Percentiles rank a stretch among this genome's conserved stretches.
Evolutionary conservation across 2,888 invertebrate species (phyloP).

Genomic region (Eurytoma californica): DNA sequence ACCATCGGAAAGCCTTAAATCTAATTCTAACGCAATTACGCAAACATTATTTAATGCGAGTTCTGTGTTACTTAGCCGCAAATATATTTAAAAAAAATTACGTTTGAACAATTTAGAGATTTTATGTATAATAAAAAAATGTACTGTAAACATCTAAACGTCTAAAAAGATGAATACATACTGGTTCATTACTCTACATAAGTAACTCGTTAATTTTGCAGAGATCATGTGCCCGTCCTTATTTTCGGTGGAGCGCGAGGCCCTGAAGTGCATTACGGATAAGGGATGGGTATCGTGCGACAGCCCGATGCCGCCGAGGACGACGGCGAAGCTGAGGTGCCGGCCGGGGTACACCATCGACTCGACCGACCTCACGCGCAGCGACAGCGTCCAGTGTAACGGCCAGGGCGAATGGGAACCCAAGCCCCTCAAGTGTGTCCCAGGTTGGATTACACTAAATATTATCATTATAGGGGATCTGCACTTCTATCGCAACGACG

Average conservation of each 20-base stretch:
- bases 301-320: slow-evolving; percentile 60
- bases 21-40: no score
- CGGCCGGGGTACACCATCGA: slow-evolving; percentile 65
- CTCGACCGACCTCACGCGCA: slow-evolving; percentile 38
- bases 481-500: background rate
- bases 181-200: no score
- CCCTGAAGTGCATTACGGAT: slow-evolving; percentile 6
- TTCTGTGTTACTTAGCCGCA: no score
- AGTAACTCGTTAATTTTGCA: slow-evolving; percentile 54
- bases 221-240: slow-evolving; percentile 67
- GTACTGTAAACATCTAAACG: no score
- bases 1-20: no score
- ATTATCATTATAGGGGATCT: slow-evolving; percentile 61
- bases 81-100: no score
- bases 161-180: no score
- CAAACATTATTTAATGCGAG: no score
- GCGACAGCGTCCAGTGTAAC: slow-evolving; percentile 65
- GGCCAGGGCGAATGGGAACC: slow-evolving; percentile 68
- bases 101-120: no score
- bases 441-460: slow-evolving; percentile 69
- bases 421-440: slow-evolving; percentile 68
- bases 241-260: slow-evolving; percentile 59
- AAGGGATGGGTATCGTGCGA: slow-evolving; percentile 62
- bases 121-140: no score
- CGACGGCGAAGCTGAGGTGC: slow-evolving; percentile 64